Percentiles rank a stretch among this genome's conserved stretches.
These are phyloP conservation scores for Telmatherina bonti DNA, from an alignment of 2,797 vertebrate genomes.

Conservation along the genomic window DNA sequence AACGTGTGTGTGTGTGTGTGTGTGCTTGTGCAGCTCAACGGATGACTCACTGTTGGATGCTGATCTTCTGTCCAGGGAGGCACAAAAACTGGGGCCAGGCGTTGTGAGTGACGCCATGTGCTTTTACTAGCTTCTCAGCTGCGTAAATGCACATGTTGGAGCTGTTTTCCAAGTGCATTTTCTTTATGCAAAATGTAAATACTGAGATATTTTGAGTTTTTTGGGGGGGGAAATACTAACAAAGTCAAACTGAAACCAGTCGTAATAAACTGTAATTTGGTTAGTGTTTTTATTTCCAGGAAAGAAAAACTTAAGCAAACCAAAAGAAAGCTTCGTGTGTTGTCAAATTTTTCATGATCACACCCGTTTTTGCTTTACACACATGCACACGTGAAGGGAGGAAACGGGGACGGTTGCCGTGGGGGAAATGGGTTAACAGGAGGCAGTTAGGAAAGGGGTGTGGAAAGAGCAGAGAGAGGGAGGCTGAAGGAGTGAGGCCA, in stretches of 20 bases:
- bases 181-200: not conserved
- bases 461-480: conserved; percentile 63
- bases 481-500: conserved; percentile 55
- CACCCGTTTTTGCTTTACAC: conserved; percentile 1
- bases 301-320: conserved; percentile 11
- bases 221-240: not conserved
- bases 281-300: conserved; percentile 7
- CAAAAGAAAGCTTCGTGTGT: conserved; percentile 25
- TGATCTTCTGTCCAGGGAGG: conserved; percentile 62
- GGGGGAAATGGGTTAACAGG: conserved; percentile 58
- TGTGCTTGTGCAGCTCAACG: conserved; percentile 33
- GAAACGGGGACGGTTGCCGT: conserved; percentile 41
- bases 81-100: conserved; percentile 44
- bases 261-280: not conserved
- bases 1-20: not conserved
- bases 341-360: conserved; percentile 17
- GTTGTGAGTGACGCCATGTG: conserved; percentile 45
- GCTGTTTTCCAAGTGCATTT: conserved; percentile 55
- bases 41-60: conserved; percentile 58
- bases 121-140: conserved; percentile 55
- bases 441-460: conserved; percentile 74
- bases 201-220: not conserved
- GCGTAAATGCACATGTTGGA: conserved; percentile 38
- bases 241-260: not conserved
- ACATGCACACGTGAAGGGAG: conserved; percentile 26